Base-by-base conservation (phyloP, 2,797 vertebrate species). In the Tympanoctomys barrerae region DNA sequence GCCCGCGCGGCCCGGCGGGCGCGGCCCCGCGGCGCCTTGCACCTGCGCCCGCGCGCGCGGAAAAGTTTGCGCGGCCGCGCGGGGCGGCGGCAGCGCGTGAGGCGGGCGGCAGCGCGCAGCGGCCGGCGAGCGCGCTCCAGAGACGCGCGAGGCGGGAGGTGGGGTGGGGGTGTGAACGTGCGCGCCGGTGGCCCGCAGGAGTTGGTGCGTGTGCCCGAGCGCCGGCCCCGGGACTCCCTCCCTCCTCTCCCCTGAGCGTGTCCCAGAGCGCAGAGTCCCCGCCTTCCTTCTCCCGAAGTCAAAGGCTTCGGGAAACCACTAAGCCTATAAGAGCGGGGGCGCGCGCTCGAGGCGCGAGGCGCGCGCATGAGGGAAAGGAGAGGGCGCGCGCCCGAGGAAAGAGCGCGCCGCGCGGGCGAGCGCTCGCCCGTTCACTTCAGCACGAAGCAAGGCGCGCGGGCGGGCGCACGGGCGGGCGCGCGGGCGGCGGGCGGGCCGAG, bases 231-330 rank as follows among this genome's bases (percentile, higher is more conserved):
- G 22, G 64, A 39, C 79, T 16, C 33, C n/a, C 26, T 46, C 31
- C 18, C 8, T 6, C 5, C 12, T 7, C 7, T 8, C 11, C 1
- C 4, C 36, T 28, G 71, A 71, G 36, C 57, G 49, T 42, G 12
- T 39, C 70, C 26, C 64, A 1, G 46, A n/a, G 49, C 77, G 57
- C 83, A 4, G 80, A 96, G 92, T 83, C 94, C 73, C 96, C 95
- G 96, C 97, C 97, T 94, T 94, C 80, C 83, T 73, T 49, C 93
- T 94, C 96, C 90, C 31, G 36, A 77, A 96, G 94, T 91, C 94
- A 19, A 54, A 90, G 97, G 66, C 90, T 86, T 39, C 28, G 94
- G 96, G 87, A 87, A 87, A 49, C 19, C 89, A 19, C 79, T 2
- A 92, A 91, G 87, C 92, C 89, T 73, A 59, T 71, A 33, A 77